phyloP scores from a whole-genome alignment of 2,888 invertebrate genomes.

The Linnaemya tessellans region DNA sequence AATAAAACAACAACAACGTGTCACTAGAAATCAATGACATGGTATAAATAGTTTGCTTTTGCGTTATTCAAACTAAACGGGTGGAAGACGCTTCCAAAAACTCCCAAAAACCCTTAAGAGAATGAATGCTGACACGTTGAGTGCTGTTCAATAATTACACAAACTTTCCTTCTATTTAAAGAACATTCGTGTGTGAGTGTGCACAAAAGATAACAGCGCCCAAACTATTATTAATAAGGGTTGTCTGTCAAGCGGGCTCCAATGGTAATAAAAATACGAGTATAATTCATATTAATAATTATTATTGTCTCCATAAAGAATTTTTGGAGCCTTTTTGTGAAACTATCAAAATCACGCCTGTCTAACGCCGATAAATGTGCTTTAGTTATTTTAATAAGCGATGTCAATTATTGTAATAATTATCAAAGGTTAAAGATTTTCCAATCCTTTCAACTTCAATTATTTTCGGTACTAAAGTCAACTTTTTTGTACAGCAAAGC shows the following conservation, averaged over 20 bases:
- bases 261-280: not conserved
- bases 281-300: slow-evolving; percentile 27
- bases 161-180: slow-evolving; percentile 4
- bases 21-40: slow-evolving; percentile 15
- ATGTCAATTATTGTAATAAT: slow-evolving; percentile 7
- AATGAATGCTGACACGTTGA: not conserved
- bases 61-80: too few relatives aligned
- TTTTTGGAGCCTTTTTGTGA: slow-evolving; percentile 19
- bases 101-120: not conserved
- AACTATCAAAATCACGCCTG: slow-evolving; percentile 39
- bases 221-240: slow-evolving; percentile 44
- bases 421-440: slow-evolving; percentile 8
- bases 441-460: slow-evolving; percentile 14
- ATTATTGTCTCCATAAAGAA: slow-evolving; percentile 12
- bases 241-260: slow-evolving; percentile 9
- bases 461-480: slow-evolving; percentile 5
- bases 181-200: not conserved
- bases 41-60: slow-evolving; percentile 29
- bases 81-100: slow-evolving; percentile 22
- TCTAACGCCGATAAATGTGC: slow-evolving; percentile 38
- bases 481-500: not conserved
- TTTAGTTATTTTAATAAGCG: slow-evolving; percentile 9
- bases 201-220: slow-evolving; percentile 21
- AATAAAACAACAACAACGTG: not conserved
- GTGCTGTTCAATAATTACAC: slow-evolving; percentile 23